A percentile compares a stretch with the other conserved stretches of the same genome.
phyloP scores from a whole-genome alignment of 2,797 vertebrate genomes.

The Florisuga fusca region DNA sequence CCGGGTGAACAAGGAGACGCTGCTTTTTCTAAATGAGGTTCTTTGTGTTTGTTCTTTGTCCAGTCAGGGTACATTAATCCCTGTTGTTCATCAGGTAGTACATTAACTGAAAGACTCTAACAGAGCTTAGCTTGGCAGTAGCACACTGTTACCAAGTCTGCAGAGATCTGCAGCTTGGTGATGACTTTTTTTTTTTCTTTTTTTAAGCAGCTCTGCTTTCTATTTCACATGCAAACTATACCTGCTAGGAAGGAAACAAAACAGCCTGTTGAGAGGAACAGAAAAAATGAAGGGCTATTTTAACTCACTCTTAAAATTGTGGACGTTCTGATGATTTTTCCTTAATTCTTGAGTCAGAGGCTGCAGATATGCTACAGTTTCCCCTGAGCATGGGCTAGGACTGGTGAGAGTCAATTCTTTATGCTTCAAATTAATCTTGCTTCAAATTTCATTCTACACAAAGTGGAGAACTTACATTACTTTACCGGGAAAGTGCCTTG shows the following conservation, averaged over 20 bases:
- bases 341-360: neutral
- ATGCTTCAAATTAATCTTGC: neutral
- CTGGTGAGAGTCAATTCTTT: neutral
- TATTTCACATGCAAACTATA: neutral
- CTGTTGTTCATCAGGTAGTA: neutral
- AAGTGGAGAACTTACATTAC: neutral
- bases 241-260: constrained; percentile 17
- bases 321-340: neutral
- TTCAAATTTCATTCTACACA: neutral
- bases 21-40: neutral
- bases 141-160: fast-evolving
- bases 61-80: neutral
- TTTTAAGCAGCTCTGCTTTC: neutral
- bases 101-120: neutral
- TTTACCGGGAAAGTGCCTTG: neutral
- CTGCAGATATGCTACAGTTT: neutral
- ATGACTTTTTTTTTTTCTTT: neutral
- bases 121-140: neutral
- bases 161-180: neutral
- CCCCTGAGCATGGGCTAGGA: neutral
- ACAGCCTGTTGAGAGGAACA: neutral
- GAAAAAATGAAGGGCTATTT: constrained; percentile 51
- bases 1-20: neutral
- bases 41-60: neutral
- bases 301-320: neutral